These are phyloP conservation scores for Bufo bufo DNA, from an alignment of 2,113 vertebrate genomes.

Conservation along the genomic window DNA sequence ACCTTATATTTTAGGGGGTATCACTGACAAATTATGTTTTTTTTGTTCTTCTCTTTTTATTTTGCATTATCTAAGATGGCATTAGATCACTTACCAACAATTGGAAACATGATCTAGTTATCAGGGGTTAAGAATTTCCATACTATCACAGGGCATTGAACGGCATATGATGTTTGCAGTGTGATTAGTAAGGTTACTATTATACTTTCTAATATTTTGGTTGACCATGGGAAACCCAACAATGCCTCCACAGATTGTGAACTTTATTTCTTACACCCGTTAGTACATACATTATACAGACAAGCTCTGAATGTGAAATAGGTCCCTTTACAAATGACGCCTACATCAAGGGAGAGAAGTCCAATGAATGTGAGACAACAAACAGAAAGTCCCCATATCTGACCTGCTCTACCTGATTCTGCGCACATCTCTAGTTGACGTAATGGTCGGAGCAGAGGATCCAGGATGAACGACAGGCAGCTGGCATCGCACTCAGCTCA, in stretches of 20 bases:
- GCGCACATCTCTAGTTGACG: neutral
- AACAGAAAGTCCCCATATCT: neutral
- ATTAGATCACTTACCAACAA: conserved; percentile 69
- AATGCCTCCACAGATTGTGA: neutral
- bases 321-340: neutral
- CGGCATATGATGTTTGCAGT: no score
- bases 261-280: neutral
- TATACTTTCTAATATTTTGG: neutral
- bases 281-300: neutral
- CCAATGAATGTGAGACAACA: neutral
- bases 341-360: neutral
- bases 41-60: conserved; percentile 38
- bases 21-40: conserved; percentile 74
- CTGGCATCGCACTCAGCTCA: conserved; percentile 69
- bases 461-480: conserved; percentile 79
- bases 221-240: neutral
- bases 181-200: no score
- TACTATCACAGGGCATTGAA: no score
- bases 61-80: conserved; percentile 65
- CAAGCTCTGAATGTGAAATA: neutral
- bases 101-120: conserved; percentile 67
- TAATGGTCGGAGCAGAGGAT: conserved; percentile 64
- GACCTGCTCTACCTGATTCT: conserved; percentile 25
- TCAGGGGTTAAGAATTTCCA: conserved; percentile 61
- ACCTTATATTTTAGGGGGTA: conserved; percentile 84